A percentile compares a stretch with the other conserved stretches of the same genome.
Conservation (phyloP, 2,113 vertebrate species). For the Anolis carolinensis region DNA sequence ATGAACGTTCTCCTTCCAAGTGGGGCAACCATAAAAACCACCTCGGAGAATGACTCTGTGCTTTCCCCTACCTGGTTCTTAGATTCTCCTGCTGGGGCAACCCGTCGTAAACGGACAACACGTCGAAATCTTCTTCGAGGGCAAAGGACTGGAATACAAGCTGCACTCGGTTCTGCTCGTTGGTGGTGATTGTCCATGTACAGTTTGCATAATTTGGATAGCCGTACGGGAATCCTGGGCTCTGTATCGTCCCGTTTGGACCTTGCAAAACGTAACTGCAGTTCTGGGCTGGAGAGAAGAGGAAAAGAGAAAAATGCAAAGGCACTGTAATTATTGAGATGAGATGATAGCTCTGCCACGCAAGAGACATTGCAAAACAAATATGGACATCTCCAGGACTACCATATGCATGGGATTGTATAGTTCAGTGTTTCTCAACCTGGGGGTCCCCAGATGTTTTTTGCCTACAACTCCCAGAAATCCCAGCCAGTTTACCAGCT, state of each 20-base stretch:
- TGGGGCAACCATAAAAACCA: neutral
- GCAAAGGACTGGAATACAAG: slow-evolving; percentile 98
- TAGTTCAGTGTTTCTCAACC: too few relatives aligned
- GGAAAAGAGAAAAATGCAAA: slow-evolving; percentile 20
- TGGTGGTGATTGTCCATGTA: slow-evolving; percentile 93
- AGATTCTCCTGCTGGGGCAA: slow-evolving; percentile 89
- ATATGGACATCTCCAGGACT: too few relatives aligned
- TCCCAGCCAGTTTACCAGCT: too few relatives aligned
- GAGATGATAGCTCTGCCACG: neutral
- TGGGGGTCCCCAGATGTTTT: too few relatives aligned
- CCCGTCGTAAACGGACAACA: slow-evolving; percentile 94
- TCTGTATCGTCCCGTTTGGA: slow-evolving; percentile 96
- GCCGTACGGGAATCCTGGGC: slow-evolving; percentile 95
- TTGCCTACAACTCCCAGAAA: too few relatives aligned
- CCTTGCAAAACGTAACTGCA: slow-evolving; percentile 91
- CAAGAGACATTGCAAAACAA: neutral
- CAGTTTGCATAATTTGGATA: slow-evolving; percentile 99
- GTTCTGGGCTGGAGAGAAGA: slow-evolving; percentile 89
- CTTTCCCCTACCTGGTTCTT: slow-evolving; percentile 83
- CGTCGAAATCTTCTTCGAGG: slow-evolving; percentile 96
- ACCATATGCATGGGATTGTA: neutral
- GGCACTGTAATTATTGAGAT: neutral
- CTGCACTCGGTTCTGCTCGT: slow-evolving; percentile 95
- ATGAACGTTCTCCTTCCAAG: neutral
- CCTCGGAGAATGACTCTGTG: neutral